Base-by-base conservation (phyloP, 2,888 invertebrate species). In the Agapostemon virescens region DNA sequence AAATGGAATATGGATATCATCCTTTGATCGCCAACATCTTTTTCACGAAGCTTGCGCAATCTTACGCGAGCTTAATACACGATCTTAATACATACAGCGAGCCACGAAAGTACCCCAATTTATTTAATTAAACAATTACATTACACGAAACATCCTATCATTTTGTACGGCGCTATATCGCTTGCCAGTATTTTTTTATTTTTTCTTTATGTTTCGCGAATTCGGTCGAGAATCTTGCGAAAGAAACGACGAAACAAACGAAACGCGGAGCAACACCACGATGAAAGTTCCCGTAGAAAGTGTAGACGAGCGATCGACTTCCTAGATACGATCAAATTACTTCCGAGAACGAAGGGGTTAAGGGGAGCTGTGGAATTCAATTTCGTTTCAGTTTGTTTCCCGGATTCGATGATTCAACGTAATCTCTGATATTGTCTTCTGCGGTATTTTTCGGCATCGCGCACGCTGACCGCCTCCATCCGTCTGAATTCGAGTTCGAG, bases 361-460 rank as follows among this genome's bases (percentile, higher is more conserved):
- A 2, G 30, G 63, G 36, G 67, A 64, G 55, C 40, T 11, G 69
- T 68, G 69, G 63, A 85, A 85, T 84, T 84, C 79, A 79, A 84
- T 85, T 85, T 84, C 69, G 78, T 84, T 84, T 85, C 69, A 77
- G 81, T 75, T 76, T 74, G 71, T 42, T 40, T 74, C 68, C 74
- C 49, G 68, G 72, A 85, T 76, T 55, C 79, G 38, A 33, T 45
- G 40, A 66, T 42, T 15, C 52, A 15, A 66, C 58, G 79, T 84
- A 81, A 85, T 86, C 70, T 78, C 68, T 45, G 73, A 79, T 80
- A 83, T 86, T 73, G 85, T 86, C 85, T 79, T 83, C 67, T 75
- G 83, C 64, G 74, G 81, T 69, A 68, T 73, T 75, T 83, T 79
- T 75, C 69, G 33, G 45, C 69, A 52, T 64, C 72, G 58, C 76